Base-by-base conservation (phyloP, 1,140 invertebrate species). In the Zaprionus gabonicus region DNA sequence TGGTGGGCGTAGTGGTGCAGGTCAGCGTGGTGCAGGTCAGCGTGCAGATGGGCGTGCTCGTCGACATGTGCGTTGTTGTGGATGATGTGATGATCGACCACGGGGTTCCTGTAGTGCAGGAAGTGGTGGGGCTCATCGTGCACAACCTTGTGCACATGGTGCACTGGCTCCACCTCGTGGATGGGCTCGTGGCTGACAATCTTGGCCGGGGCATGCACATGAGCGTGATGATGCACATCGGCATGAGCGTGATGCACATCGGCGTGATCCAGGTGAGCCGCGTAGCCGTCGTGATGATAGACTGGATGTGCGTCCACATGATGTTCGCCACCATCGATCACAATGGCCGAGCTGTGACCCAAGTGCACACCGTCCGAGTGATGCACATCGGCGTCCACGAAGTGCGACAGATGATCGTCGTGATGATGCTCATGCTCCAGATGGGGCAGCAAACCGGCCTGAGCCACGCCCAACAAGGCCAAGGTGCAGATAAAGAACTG, bases 51-150 rank as follows among this genome's bases (percentile, higher is more conserved):
- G 12, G 75, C 71, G 28, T 90, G 80, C 23, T 81, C 74, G 74
- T 86, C 85, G 36, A 86, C 64, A 51, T 86, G 82, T 4, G 75
- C 71, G 38, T 85, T 55, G 25, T 86, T 75, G 38, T 90, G 78
- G 9, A 90, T 81, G 44, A 86, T 79, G 70, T 90, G 85, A 55
- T 90, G 85, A 71, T 90, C 85, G 31, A 90, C 77, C 74, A 86
- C 85, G 13, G 85, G 82, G 12, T 80, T 86, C 51, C 81, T 79
- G 49, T 90, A 90, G 55, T 90, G 85, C 81, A 90, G 62, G 78
- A 90, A 86, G 17, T 90, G 85, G 59, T 90, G 85, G n/a, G 85
- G 85, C 13, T 90, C 82, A 70, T 90, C 82, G 15, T 90, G 85
- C 46, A 90, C 85, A 41, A 90, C 85, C 58, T 90, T 90, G 71